Base-by-base conservation (phyloP, 2,113 vertebrate genomes). In the Natator depressus region DNA sequence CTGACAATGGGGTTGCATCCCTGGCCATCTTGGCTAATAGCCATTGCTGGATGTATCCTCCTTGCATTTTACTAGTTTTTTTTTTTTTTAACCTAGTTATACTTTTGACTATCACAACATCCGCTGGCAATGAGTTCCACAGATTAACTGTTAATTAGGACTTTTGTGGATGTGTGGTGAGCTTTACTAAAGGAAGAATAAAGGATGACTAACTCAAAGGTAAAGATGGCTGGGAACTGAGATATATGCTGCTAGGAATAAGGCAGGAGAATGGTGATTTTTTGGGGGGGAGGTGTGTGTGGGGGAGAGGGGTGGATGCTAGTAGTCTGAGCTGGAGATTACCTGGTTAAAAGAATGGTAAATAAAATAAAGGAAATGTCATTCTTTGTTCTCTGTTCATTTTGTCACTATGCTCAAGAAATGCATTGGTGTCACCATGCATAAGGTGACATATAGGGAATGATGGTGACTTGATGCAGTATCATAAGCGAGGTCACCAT, bases 401-500 rank as follows among this genome's bases (percentile, higher is more conserved):
- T 76, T 27, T 50, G 69, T 42, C 38, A 42, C 51, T 87, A 8
- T n/a, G 57, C 51, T 80, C 20, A 22, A 65, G n/a, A 65, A 88
- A 6, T 8, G 1, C 22, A 1, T 25, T 47, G 47, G 3, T 7
- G 49, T 72, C 38, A 24, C 54, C 84, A 47, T 0, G 3, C 20
- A 38, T 19, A 19, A 19, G 51, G 51, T 53, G 51, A 53, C 51
- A 53, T 19, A 27, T 6, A 35, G 19, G 25, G 50, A 57, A 27
- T 3, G 24, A 17, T 3, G 1, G 3, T 57, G 65, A 6, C 46
- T 89, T 22, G 62, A 35, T 65, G 76, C 17, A 29, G 0, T 46
- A 65, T 3, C 3, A 0, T 19, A 51, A 49, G 5, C n/a, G 42
- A 82, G 82, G 47, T 54, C 76, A 38, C 42, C 0, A 0, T 6